Percentiles rank a stretch among this genome's conserved stretches.
phyloP scores from a whole-genome alignment of 2,113 vertebrate species.

The Paraplagusia blochii region DNA sequence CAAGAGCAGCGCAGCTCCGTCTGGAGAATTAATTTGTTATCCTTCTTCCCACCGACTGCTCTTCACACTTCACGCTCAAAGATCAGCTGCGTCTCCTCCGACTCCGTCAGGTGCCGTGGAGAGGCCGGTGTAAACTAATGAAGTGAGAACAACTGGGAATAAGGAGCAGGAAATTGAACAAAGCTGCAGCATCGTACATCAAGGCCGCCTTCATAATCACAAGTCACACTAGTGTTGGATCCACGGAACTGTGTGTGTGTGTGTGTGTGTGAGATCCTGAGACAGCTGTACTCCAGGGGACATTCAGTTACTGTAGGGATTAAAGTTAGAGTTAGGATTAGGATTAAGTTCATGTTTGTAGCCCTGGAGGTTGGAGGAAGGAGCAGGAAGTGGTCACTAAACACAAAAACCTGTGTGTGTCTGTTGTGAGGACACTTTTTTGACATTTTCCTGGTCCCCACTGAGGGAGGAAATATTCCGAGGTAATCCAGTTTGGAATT shows the following conservation, averaged over 20 bases:
- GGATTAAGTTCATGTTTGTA: too few relatives aligned
- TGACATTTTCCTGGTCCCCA: too few relatives aligned
- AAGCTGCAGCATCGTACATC: background rate
- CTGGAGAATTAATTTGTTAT: conserved; percentile 57
- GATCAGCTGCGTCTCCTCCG: conserved; percentile 41
- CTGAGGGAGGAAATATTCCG: too few relatives aligned
- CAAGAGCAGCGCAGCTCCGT: conserved; percentile 39
- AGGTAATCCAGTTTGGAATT: too few relatives aligned
- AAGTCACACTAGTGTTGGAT: background rate
- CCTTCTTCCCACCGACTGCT: conserved; percentile 42
- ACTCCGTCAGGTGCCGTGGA: conserved; percentile 31
- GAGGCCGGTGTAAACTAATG: conserved; percentile 33
- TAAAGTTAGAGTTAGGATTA: too few relatives aligned
- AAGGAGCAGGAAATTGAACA: conserved; percentile 1
- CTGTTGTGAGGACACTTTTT: too few relatives aligned
- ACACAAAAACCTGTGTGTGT: too few relatives aligned
- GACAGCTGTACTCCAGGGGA: too few relatives aligned
- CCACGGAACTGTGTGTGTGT: conserved; percentile 3
- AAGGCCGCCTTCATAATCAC: conserved; percentile 7
- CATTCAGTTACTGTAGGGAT: too few relatives aligned
- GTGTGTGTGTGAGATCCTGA: background rate
- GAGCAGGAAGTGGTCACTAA: too few relatives aligned
- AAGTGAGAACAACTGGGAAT: conserved; percentile 21
- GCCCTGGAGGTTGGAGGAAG: too few relatives aligned
- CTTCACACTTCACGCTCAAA: conserved; percentile 43